Evolutionary conservation across 1,140 invertebrate species (phyloP).

Genomic region (Mesaphorura yosii): DNA sequence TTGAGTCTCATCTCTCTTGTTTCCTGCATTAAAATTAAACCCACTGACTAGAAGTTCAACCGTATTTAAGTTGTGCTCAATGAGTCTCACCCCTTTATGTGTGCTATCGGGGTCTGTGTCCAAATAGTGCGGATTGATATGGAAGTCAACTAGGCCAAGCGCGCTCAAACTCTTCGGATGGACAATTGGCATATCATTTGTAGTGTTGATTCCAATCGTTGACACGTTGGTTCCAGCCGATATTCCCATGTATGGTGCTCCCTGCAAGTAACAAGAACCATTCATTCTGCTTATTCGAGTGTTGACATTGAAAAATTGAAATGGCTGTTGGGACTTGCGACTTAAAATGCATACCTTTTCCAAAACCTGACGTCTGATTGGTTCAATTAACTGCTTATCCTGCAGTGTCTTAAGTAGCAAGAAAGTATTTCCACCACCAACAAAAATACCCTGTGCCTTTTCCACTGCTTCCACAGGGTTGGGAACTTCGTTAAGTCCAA

Average conservation of each 20-base stretch:
- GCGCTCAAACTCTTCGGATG: constrained; percentile 59
- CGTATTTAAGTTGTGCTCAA: background rate
- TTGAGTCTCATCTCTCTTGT: constrained; percentile 50
- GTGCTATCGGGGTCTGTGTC: constrained; percentile 48
- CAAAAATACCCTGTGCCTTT: constrained; percentile 55
- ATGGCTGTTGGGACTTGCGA: background rate
- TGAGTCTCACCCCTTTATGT: constrained; percentile 56
- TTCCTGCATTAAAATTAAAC: constrained; percentile 39
- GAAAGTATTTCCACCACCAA: constrained; percentile 71
- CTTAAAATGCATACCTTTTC: constrained; percentile 33
- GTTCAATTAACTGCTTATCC: constrained; percentile 51
- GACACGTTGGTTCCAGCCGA: constrained; percentile 75
- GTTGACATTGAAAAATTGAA: constrained; percentile 2
- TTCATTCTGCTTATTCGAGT: background rate
- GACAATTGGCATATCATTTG: constrained; percentile 76
- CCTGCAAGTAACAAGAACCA: constrained; percentile 38
- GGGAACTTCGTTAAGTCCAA: constrained; percentile 49
- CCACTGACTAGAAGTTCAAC: too few species aligned
- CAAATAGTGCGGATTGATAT: constrained; percentile 74
- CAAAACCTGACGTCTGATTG: constrained; percentile 50
- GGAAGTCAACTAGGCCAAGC: constrained; percentile 62
- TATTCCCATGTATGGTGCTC: constrained; percentile 61
- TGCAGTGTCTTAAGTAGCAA: constrained; percentile 56
- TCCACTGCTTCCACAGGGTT: constrained; percentile 47
- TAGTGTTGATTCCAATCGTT: constrained; percentile 62